phyloP scores from a whole-genome alignment of 2,888 invertebrate genomes.

The Pseudococcus viburni region DNA sequence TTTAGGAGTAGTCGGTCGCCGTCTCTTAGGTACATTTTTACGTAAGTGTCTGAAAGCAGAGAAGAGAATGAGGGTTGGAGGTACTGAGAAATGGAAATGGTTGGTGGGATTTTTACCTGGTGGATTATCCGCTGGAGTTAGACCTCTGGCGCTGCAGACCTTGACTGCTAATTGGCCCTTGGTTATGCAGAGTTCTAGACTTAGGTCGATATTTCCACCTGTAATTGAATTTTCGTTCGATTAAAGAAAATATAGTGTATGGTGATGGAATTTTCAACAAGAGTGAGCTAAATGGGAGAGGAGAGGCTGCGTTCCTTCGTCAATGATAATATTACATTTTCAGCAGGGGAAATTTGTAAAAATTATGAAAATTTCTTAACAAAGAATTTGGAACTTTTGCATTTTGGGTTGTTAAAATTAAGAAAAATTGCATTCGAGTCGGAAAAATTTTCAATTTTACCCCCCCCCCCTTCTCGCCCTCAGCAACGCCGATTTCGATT shows the following conservation, averaged over 20 bases:
- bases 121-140: constrained; percentile 80
- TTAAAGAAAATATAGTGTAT: not conserved
- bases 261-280: not conserved
- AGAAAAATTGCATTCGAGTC: no score
- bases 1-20: constrained; percentile 91
- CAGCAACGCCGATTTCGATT: no score
- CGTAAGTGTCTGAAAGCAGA: constrained; percentile 86
- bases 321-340: no score
- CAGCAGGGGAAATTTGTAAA: no score
- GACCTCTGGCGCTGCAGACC: constrained; percentile 81
- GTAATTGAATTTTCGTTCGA: constrained; percentile 69
- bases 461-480: no score
- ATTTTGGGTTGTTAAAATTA: no score
- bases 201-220: constrained; percentile 84
- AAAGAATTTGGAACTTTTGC: no score
- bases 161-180: constrained; percentile 94
- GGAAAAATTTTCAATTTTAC: no score
- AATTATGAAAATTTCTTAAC: no score
- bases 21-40: constrained; percentile 89
- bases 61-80: not conserved
- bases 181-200: constrained; percentile 89
- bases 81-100: no score
- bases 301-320: no score
- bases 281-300: no score
- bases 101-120: constrained; percentile 72